phyloP scores from a whole-genome alignment of 2,888 invertebrate species.

The Sesamia inferens region DNA sequence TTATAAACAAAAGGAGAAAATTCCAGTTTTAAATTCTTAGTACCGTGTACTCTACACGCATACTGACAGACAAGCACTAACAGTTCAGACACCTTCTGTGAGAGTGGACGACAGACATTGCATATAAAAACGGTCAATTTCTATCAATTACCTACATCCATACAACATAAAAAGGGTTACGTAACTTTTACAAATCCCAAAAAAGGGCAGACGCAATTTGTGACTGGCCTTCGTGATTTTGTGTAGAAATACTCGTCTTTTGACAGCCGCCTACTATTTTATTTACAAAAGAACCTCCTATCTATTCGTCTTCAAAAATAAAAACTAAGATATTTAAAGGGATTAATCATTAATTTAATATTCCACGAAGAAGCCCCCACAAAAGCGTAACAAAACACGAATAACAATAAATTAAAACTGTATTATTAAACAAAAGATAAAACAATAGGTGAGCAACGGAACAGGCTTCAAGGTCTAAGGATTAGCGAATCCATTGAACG shows the following conservation, averaged over 20 bases:
- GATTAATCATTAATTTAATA: not conserved
- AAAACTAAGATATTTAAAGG: not conserved
- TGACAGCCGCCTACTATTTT: not conserved
- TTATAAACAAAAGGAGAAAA: too few species aligned
- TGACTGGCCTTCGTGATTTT: not conserved
- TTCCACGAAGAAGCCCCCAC: not conserved
- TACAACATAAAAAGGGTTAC: constrained; percentile 17
- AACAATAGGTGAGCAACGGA: constrained; percentile 3
- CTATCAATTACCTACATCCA: constrained; percentile 4
- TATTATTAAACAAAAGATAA: constrained; percentile 13
- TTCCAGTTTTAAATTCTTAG: too few species aligned
- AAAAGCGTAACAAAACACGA: constrained; percentile 9
- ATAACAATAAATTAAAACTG: constrained; percentile 17
- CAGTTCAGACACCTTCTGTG: not conserved
- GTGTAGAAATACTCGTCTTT: not conserved
- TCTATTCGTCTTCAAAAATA: not conserved
- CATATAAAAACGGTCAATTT: constrained; percentile 6
- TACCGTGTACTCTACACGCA: too few species aligned
- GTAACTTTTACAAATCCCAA: not conserved
- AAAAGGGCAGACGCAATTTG: not conserved
- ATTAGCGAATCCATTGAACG: constrained; percentile 32
- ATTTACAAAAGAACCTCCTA: not conserved
- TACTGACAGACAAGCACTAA: not conserved
- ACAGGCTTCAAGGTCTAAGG: constrained; percentile 36
- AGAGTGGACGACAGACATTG: not conserved